These are phyloP conservation scores for Macroramphosus scolopax DNA, from an alignment of 2,797 vertebrate genomes.

Conservation along the genomic window DNA sequence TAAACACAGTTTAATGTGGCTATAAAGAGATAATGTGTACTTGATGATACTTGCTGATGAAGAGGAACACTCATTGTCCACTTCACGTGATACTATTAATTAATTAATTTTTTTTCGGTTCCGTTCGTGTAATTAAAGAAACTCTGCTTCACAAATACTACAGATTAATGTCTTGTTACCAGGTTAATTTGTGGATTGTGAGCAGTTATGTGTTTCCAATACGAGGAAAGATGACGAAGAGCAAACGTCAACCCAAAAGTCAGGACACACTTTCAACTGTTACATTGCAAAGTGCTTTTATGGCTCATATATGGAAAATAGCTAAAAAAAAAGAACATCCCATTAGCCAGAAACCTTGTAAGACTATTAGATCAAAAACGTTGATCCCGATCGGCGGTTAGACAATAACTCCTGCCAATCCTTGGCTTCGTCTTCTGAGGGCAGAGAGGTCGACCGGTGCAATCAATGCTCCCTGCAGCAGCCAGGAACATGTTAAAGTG, in stretches of 20 bases:
- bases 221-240: too few relatives aligned
- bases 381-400: conserved; percentile 4
- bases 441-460: neutral
- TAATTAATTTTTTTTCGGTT: neutral
- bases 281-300: conserved; percentile 1
- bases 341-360: neutral
- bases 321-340: conserved; percentile 5
- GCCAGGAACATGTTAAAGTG: conserved; percentile 19
- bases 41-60: conserved; percentile 1
- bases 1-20: too few relatives aligned
- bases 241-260: too few relatives aligned
- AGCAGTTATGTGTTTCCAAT: too few relatives aligned
- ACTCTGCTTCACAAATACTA: too few relatives aligned
- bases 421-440: conserved; percentile 6
- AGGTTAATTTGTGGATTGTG: too few relatives aligned
- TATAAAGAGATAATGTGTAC: too few relatives aligned
- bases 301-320: conserved; percentile 1
- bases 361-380: conserved; percentile 1
- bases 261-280: too few relatives aligned
- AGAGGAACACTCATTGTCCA: conserved; percentile 2
- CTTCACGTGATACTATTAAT: neutral
- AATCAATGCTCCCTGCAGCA: conserved; percentile 4
- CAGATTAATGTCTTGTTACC: too few relatives aligned
- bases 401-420: conserved; percentile 22
- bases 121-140: too few relatives aligned